Base-by-base conservation (phyloP, 2,888 invertebrate species). In the Electrophaes corylata region DNA sequence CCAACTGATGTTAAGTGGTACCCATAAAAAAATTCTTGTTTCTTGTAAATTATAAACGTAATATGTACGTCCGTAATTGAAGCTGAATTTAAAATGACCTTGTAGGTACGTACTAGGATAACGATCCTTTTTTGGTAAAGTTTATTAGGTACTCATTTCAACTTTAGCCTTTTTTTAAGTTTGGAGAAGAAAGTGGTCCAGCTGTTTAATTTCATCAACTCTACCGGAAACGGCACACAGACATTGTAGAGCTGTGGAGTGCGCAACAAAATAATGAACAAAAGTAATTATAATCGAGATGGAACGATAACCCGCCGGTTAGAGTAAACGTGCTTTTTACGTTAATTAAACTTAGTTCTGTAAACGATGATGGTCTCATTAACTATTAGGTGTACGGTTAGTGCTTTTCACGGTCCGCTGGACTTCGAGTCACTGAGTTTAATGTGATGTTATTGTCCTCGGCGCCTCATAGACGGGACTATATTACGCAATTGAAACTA, bases 341-440 rank as follows among this genome's bases (percentile, higher is more conserved):
- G 86, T 90, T 91, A 91, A 91, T 91, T 91, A 91, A 91, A 88
- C 87, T 86, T 83, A 84, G 82, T 85, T 88, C 83, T 85, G 84
- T 89, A 90, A 90, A 90, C 86, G 84, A 84, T 85, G 84, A 86
- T 82, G 85, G 81, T 80, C 83, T 84, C 81, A 84, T 90, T 88
- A 83, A 78, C 80, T 82, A 78, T 84, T 83, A 84, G 83, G 82
- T 78, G 80, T 62, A 71, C 64, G 68, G 76, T 74, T 71, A 69
- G 75, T 76, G 72, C 74, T 81, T 79, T 84, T 84, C 78, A 85
- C 83, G 86, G 77, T 77, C 78, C 78, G 80, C 33, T 84, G 86
- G 72, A 60, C 40, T 2, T 29, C 31, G 44, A 35, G 39, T 20
- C 18, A 12, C 35, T 29, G 39, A 3, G 50, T 31, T 35, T 11